Base-by-base conservation (phyloP, 1,140 invertebrate genomes). In the Eufriesea mexicana region DNA sequence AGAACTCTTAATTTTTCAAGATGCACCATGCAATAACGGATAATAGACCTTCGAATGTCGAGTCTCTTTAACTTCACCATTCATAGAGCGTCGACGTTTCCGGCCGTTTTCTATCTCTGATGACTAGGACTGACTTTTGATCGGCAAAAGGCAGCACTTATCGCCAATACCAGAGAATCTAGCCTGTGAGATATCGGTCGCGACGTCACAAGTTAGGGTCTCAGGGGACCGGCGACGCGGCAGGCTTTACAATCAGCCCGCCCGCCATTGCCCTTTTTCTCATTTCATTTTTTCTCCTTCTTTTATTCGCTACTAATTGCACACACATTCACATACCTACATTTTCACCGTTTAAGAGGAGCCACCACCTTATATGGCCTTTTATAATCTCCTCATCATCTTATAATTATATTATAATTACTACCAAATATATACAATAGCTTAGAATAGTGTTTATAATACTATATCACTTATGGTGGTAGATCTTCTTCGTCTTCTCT, bases 191-290 rank as follows among this genome's bases (percentile, higher is more conserved):
- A 95, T 95, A 95, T 95, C 93, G 93, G 93, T 92, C 90, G 91
- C 93, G 94, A 95, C 95, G 95, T 96, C 96, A 96, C 96, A 96
- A 96, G 96, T 96, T 96, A 96, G 96, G 96, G 96, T 96, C 96
- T 96, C 96, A 96, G 96, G 96, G 96, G 96, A 96, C 94, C 95
- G 96, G 96, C 94, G 94, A 94, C 93, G 92, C 93, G 94, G 93
- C 91, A 93, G 93, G 91, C 91, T 93, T 91, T 91, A 91, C 80
- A 88, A 92, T 92, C 89, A 87, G 92, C 93, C 93, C 92, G 92
- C 92, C 92, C 90, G 91, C 92, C 91, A 92, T 91, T 89, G 84
- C 72, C 79, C 85, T 84, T 83, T 77, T 67, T 67, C 45, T 84
- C 68, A 77, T 76, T 72, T 83, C 67, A 68, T 68, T 72, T 57